phyloP scores from a whole-genome alignment of 1,140 invertebrate genomes.

The Drosophila grimshawi region DNA sequence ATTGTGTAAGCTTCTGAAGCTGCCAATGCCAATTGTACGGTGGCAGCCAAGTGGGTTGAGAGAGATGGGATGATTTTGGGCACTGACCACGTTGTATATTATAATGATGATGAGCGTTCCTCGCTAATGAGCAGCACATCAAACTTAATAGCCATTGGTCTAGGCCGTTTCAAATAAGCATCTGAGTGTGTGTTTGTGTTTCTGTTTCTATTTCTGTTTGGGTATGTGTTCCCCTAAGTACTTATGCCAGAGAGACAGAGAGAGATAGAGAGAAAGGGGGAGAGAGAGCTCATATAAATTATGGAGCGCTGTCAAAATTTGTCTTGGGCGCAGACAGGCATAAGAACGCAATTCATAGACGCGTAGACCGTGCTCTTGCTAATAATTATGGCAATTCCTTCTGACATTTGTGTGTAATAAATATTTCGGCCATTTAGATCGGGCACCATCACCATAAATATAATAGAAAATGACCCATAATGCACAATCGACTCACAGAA shows the following conservation, averaged over 20 bases:
- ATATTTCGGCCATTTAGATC: slow-evolving; percentile 55
- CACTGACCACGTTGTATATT: slow-evolving; percentile 58
- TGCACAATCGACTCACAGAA: slow-evolving; percentile 30
- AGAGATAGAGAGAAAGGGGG: too few relatives aligned
- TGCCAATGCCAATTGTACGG: slow-evolving; percentile 39
- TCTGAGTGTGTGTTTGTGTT: not conserved
- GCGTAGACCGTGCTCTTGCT: slow-evolving; percentile 63
- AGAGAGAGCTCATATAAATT: slow-evolving; percentile 58
- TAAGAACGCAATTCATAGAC: slow-evolving; percentile 55
- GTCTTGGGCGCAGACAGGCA: slow-evolving; percentile 69
- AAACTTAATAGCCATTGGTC: slow-evolving; percentile 50
- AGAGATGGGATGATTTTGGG: slow-evolving; percentile 31
- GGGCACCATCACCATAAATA: slow-evolving; percentile 49
- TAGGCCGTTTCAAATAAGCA: slow-evolving; percentile 35
- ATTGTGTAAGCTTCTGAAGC: slow-evolving; percentile 68
- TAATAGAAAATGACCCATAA: slow-evolving; percentile 18
- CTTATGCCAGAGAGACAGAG: not conserved
- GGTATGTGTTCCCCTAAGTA: not conserved
- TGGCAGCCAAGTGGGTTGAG: slow-evolving; percentile 21
- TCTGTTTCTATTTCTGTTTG: not conserved
- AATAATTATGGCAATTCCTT: slow-evolving; percentile 76
- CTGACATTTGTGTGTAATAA: slow-evolving; percentile 68
- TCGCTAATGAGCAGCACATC: slow-evolving; percentile 65
- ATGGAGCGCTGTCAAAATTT: slow-evolving; percentile 56
- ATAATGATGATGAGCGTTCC: slow-evolving; percentile 67